Conservation (phyloP, 2,113 vertebrate genomes). For the Desmodus rotundus region DNA sequence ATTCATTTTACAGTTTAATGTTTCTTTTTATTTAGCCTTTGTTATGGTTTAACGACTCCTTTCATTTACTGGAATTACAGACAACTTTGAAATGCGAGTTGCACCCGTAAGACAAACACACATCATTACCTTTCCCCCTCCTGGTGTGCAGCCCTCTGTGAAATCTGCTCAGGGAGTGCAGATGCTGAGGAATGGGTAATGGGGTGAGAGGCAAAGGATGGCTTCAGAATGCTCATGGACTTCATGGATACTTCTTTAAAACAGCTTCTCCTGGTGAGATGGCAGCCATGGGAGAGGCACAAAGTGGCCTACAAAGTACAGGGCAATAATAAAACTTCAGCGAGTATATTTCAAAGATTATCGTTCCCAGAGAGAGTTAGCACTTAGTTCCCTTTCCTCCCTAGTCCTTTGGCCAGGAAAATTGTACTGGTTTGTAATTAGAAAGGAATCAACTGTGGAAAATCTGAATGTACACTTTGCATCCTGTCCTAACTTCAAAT, state of each 20-base stretch:
- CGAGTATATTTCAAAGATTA: neutral
- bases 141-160: slow-evolving; percentile 8
- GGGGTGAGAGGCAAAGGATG: neutral
- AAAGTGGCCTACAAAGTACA: neutral
- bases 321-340: slow-evolving; percentile 13
- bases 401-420: neutral
- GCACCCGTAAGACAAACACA: slow-evolving; percentile 31
- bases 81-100: slow-evolving; percentile 56
- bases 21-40: slow-evolving; percentile 66
- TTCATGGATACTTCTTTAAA: neutral
- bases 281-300: neutral
- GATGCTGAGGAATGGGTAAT: neutral
- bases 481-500: neutral
- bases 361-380: neutral
- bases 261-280: neutral
- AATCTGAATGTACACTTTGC: neutral
- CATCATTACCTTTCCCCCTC: slow-evolving; percentile 59
- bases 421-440: neutral
- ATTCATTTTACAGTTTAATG: slow-evolving; percentile 56
- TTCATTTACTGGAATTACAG: slow-evolving; percentile 51
- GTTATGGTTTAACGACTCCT: slow-evolving; percentile 48
- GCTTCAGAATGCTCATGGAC: neutral
- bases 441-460: neutral
- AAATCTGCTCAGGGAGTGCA: slow-evolving; percentile 15
- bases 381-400: neutral